Evolutionary conservation across 2,888 invertebrate species (phyloP).

Genomic region (Tenodera sinensis): DNA sequence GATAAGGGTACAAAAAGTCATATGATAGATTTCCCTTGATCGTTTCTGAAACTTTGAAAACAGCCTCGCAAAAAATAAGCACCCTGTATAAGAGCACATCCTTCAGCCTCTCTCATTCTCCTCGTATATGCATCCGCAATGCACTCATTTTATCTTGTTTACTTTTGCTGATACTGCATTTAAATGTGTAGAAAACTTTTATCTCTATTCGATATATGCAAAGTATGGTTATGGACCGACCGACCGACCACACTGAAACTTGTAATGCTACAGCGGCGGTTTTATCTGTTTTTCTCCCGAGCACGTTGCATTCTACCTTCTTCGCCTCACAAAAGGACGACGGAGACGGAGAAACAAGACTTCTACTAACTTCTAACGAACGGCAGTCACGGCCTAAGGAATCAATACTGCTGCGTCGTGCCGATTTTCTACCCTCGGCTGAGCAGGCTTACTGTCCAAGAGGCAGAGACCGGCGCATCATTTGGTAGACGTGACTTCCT

Average conservation of each 20-base stretch:
- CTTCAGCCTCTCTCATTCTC: neutral
- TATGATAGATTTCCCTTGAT: too few relatives aligned
- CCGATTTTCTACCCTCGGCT: neutral
- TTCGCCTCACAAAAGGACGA: neutral
- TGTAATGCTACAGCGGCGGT: neutral
- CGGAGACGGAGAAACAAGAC: neutral
- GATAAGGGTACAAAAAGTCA: too few relatives aligned
- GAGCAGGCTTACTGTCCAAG: neutral
- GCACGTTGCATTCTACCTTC: neutral
- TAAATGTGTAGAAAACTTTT: neutral
- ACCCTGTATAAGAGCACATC: too few relatives aligned
- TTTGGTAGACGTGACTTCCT: neutral
- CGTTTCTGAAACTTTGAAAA: too few relatives aligned
- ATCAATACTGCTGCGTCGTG: neutral
- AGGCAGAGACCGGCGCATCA: neutral
- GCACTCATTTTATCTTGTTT: neutral
- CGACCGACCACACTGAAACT: neutral
- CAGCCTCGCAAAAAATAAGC: too few relatives aligned
- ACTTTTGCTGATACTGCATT: neutral
- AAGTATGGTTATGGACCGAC: neutral
- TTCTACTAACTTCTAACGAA: neutral
- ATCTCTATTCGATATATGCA: neutral
- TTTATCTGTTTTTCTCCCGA: neutral
- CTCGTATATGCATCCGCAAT: neutral
- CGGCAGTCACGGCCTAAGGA: neutral